Conservation (phyloP, 2,888 invertebrate genomes). For the Agonum fuliginosum region DNA sequence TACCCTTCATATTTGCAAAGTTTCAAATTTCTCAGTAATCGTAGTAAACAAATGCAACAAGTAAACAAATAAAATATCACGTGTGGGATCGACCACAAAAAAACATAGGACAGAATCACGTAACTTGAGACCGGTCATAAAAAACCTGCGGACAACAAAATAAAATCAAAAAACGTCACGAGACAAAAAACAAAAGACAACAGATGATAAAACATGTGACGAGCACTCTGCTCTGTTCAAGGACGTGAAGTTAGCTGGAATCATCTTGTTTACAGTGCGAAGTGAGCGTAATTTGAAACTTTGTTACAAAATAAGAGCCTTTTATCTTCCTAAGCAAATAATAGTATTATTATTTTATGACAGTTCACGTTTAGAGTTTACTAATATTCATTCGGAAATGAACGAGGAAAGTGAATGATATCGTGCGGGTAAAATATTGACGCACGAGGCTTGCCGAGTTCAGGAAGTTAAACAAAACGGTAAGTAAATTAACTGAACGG, state of each 20-base stretch:
- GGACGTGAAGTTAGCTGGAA: constrained; percentile 19
- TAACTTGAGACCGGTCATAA: background rate
- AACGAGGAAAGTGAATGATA: too few species aligned
- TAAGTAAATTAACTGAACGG: too few species aligned
- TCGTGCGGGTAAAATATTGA: too few species aligned
- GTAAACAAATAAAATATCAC: constrained; percentile 40
- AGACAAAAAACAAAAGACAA: constrained; percentile 44
- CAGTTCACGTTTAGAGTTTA: too few species aligned
- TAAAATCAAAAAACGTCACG: constrained; percentile 4
- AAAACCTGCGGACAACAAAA: constrained; percentile 16
- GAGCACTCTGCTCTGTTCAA: constrained; percentile 31
- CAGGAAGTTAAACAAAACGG: too few species aligned
- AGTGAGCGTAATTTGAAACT: constrained; percentile 33
- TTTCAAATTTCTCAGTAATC: background rate
- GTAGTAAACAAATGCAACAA: constrained; percentile 17
- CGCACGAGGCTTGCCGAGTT: too few species aligned
- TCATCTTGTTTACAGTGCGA: constrained; percentile 5
- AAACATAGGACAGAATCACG: constrained; percentile 18
- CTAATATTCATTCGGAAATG: too few species aligned
- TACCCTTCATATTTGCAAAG: background rate
- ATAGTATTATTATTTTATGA: too few species aligned
- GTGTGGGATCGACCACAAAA: constrained; percentile 4
- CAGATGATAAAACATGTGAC: constrained; percentile 56
- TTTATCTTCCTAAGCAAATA: too few species aligned
- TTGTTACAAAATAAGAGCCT: too few species aligned